A percentile compares a stretch with the other conserved stretches of the same genome.
Evolutionary conservation across 2,888 invertebrate genomes (phyloP).

Genomic region (Synergus laeviventris): DNA sequence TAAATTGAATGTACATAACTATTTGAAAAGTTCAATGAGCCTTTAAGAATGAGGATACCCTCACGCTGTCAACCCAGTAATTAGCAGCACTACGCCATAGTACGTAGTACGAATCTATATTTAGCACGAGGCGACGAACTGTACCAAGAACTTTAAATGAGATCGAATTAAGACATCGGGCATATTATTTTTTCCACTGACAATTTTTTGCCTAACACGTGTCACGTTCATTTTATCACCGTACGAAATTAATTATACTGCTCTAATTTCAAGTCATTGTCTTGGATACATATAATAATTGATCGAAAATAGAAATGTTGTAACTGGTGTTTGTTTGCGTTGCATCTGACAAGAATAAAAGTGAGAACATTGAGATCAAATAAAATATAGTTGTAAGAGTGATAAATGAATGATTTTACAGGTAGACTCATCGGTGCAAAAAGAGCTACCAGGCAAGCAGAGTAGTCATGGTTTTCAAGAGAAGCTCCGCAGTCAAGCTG

Average conservation of each 20-base stretch:
- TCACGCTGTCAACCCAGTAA: background rate
- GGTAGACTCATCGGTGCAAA: constrained; percentile 82
- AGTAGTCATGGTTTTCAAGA: constrained; percentile 73
- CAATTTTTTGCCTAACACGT: background rate
- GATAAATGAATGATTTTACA: constrained; percentile 47
- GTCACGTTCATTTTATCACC: background rate
- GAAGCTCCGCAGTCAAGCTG: constrained; percentile 84
- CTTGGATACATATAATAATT: background rate
- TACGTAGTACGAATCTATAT: background rate
- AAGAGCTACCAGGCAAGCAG: constrained; percentile 74
- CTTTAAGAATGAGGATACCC: background rate
- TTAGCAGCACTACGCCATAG: background rate
- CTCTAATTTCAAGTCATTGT: background rate
- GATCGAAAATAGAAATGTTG: background rate
- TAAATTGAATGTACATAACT: background rate
- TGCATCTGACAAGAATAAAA: background rate
- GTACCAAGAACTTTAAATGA: background rate
- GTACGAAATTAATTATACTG: background rate
- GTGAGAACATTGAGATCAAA: too few species aligned
- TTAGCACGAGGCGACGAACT: background rate
- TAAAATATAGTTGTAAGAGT: too few species aligned
- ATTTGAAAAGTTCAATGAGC: constrained; percentile 2
- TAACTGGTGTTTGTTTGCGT: background rate
- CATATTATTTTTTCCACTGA: background rate
- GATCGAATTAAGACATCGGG: background rate